A percentile compares a stretch with the other conserved stretches of the same genome.
Conservation (phyloP, 1,140 invertebrate species). For the Drosophila pachea region DNA sequence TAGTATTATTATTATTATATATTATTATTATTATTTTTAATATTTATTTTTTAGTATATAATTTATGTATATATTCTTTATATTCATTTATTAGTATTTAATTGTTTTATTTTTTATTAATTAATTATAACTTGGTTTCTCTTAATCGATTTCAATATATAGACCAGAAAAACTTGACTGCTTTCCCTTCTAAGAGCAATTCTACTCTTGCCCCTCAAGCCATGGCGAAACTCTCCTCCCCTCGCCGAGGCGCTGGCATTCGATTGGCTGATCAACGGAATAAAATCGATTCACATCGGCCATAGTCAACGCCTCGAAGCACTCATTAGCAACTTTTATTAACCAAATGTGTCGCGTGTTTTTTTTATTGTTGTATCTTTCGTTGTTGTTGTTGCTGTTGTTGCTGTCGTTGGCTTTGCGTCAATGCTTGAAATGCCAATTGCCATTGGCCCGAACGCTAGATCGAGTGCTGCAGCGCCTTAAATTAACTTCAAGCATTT, state of each 20-base stretch:
- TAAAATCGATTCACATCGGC: conserved; percentile 36
- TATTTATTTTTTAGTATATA: neutral
- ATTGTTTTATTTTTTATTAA: neutral
- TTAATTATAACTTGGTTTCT: no score
- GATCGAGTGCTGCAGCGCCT: conserved; percentile 28
- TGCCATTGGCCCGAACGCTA: conserved; percentile 49
- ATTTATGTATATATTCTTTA: neutral
- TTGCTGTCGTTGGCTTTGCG: conserved; percentile 28
- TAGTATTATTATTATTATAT: neutral
- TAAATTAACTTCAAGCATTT: conserved; percentile 47
- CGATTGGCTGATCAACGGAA: conserved; percentile 42
- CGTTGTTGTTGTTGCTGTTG: no score
- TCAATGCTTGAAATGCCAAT: conserved; percentile 8
- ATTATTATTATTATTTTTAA: neutral
- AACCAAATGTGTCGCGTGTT: conserved; percentile 62
- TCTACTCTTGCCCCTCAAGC: no score
- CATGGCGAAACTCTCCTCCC: conserved; percentile 8
- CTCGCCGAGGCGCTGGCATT: conserved; percentile 10
- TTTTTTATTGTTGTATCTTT: conserved; percentile 15
- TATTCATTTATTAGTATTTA: neutral
- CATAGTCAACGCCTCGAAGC: conserved; percentile 54
- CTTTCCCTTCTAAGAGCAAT: no score
- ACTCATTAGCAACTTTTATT: conserved; percentile 73
- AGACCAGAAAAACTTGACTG: no score
- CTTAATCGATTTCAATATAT: no score